Evolutionary conservation across 2,113 vertebrate genomes (phyloP), one percentile per base, ranked within the genome.

Genomic region (Bungarus multicinctus): DNA sequence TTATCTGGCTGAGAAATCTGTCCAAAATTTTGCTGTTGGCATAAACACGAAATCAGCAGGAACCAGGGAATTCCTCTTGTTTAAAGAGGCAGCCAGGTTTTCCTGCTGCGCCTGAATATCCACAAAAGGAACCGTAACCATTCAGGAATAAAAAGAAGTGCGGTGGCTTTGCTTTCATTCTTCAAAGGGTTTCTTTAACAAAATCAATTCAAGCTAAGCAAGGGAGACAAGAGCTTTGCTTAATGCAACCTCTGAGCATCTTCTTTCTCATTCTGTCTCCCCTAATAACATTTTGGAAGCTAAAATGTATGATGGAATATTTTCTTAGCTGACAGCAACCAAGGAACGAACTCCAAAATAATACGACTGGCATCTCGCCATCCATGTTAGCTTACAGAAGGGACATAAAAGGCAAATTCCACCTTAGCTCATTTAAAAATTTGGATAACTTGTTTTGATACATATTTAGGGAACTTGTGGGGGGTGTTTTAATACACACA

Each of bases 141-240:
- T 30, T 18, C 25, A 69, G 18, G 45, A 39, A 91, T 34, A 6
- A 4, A 93, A 92, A 30, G 27, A 39, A 47, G 14, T 25, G 52
- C 45, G 45, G 27, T 93, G 88, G 52, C 91, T 94, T 95, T 52
- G 47, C 92, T 47, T 50, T 58, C 11, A 45, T 0, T 93, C 94
- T 94, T 90, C 90, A 93, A 89, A 91, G 92, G 86, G 91, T 18
- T n/a, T 39, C 54, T 14, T 55, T 25, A 23, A 39, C 54, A 2
- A 89, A 57, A 54, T 87, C 50, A 87, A 86, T 43, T 91, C n/a
- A 43, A 45, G 27, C 20, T 18, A 12, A 14, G 7, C 22, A 50
- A 39, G 25, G 8, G 27, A 27, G 39, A 27, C 12, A 60, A 30
- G 5, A 39, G 4, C 20, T 10, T 7, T 18, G 6, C 5, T 14